A percentile compares a stretch with the other conserved stretches of the same genome.
These are phyloP conservation scores for Plecotus auritus DNA, from an alignment of 2,113 vertebrate genomes.

Conservation along the genomic window DNA sequence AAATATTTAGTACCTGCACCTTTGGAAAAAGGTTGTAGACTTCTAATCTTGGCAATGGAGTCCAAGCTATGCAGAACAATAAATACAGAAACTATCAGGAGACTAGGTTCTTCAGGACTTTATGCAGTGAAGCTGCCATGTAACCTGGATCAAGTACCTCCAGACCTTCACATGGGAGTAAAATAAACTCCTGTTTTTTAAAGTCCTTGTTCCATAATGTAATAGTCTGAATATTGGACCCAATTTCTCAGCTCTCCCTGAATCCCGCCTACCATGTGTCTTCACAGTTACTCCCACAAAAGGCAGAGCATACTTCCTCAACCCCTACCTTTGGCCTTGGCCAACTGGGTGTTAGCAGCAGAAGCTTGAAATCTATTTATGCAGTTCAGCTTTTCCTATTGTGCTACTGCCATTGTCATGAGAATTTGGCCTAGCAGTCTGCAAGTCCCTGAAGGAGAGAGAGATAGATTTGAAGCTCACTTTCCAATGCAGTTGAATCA, in stretches of 20 bases:
- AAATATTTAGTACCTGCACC: constrained; percentile 17
- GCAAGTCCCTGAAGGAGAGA: background rate
- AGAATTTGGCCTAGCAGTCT: background rate
- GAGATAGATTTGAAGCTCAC: background rate
- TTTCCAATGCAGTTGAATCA: background rate
- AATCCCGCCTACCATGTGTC: background rate
- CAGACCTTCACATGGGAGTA: background rate
- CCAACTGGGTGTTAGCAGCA: background rate
- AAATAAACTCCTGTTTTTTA: background rate
- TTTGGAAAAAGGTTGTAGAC: background rate
- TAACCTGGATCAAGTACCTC: background rate
- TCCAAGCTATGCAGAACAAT: background rate
- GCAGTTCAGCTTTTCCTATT: background rate
- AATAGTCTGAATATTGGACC: background rate
- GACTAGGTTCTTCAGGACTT: background rate
- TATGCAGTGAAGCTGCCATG: background rate
- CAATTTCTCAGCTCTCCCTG: background rate
- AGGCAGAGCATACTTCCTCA: background rate
- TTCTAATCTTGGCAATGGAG: background rate
- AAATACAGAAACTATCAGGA: background rate
- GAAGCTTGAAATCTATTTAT: background rate
- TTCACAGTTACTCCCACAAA: background rate
- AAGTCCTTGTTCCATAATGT: background rate
- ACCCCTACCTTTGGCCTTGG: background rate
- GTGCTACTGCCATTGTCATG: background rate